These are phyloP conservation scores for Capreolus pygargus DNA, from an alignment of 2,113 vertebrate species.

Conservation along the genomic window DNA sequence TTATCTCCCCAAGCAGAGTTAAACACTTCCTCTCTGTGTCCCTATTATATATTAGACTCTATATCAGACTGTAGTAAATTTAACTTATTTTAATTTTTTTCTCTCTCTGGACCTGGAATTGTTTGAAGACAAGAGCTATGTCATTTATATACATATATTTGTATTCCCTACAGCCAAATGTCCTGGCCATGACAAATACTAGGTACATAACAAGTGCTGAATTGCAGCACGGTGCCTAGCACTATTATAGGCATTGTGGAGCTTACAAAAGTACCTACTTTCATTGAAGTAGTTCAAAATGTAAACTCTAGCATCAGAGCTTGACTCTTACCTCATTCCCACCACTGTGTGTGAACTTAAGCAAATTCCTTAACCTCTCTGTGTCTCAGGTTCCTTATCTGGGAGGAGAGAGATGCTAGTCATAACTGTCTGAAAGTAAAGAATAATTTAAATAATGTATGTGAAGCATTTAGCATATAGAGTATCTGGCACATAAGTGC, in stretches of 20 bases:
- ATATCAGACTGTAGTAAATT: neutral
- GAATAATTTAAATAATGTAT: neutral
- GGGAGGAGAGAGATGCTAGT: neutral
- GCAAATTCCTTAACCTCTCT: neutral
- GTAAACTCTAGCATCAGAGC: neutral
- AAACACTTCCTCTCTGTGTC: neutral
- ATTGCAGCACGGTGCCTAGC: neutral
- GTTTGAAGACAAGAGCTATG: neutral
- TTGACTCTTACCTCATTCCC: neutral
- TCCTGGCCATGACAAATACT: neutral
- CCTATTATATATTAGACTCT: neutral
- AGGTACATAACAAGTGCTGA: neutral
- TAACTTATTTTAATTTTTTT: neutral
- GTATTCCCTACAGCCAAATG: neutral
- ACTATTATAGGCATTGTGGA: neutral
- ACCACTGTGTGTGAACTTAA: neutral
- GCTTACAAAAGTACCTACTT: neutral
- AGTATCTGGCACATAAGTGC: neutral
- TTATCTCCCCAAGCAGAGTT: neutral
- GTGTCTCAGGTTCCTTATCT: neutral
- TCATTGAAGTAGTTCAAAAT: neutral
- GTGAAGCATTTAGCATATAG: neutral
- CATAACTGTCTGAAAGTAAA: neutral
- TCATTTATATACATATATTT: constrained; percentile 5
- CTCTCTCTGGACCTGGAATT: neutral